phyloP scores from a whole-genome alignment of 2,888 invertebrate species.

The Periphyllus acericola region DNA sequence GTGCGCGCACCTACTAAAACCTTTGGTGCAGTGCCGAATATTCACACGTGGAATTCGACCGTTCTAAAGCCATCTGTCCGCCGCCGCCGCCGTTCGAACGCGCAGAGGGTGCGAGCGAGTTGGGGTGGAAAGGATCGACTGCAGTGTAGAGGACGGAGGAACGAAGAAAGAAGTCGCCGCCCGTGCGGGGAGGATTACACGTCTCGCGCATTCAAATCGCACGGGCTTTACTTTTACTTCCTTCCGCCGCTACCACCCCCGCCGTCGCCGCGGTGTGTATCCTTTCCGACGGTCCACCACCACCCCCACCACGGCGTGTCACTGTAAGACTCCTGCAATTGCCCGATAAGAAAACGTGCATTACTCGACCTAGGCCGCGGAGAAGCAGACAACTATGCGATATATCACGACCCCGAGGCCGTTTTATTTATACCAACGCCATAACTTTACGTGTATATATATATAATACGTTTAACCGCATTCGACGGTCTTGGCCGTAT shows the following conservation, averaged over 20 bases:
- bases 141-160: background rate
- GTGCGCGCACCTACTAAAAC: too few relatives aligned
- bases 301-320: background rate
- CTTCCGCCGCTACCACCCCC: background rate
- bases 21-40: too few relatives aligned
- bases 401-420: slow-evolving; percentile 20
- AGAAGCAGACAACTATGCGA: background rate
- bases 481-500: background rate
- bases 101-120: too few relatives aligned
- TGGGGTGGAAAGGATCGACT: too few relatives aligned
- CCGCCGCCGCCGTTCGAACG: too few relatives aligned
- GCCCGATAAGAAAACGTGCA: slow-evolving; percentile 44
- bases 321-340: slow-evolving; percentile 29
- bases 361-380: background rate
- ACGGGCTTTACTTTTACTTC: background rate
- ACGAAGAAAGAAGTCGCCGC: background rate
- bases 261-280: background rate
- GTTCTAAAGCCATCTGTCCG: too few relatives aligned
- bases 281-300: background rate
- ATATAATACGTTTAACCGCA: too few relatives aligned
- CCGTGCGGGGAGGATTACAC: background rate
- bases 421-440: slow-evolving; percentile 15
- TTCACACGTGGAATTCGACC: too few relatives aligned
- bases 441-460: background rate
- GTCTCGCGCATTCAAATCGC: slow-evolving; percentile 26